A percentile compares a stretch with the other conserved stretches of the same genome.
phyloP scores from a whole-genome alignment of 2,797 vertebrate species.

The Thalassophryne amazonica region DNA sequence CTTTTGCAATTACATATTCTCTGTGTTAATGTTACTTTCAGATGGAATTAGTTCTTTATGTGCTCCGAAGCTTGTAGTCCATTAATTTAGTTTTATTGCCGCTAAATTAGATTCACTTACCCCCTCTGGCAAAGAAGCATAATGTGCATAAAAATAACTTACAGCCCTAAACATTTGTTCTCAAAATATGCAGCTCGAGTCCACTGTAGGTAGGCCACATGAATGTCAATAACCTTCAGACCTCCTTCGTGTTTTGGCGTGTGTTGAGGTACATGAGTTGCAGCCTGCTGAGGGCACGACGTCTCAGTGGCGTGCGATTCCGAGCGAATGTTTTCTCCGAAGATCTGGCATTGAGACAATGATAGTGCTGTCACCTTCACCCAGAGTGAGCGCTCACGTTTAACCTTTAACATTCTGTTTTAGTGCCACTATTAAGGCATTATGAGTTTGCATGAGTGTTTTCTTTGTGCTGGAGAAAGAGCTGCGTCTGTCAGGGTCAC shows the following conservation, averaged over 20 bases:
- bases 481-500: slow-evolving; percentile 46
- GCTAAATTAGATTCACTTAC: slow-evolving; percentile 80
- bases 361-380: slow-evolving; percentile 73
- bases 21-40: slow-evolving; percentile 80
- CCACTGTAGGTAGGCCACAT: slow-evolving; percentile 38
- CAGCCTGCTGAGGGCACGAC: slow-evolving; percentile 32
- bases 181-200: slow-evolving; percentile 65
- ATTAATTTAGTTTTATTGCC: slow-evolving; percentile 85
- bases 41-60: slow-evolving; percentile 79
- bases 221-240: slow-evolving; percentile 67
- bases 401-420: slow-evolving; percentile 63
- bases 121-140: slow-evolving; percentile 72
- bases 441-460: slow-evolving; percentile 49
- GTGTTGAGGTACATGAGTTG: slow-evolving; percentile 27
- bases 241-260: slow-evolving; percentile 27
- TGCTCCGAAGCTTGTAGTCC: slow-evolving; percentile 78
- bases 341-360: slow-evolving; percentile 60
- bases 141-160: slow-evolving; percentile 80
- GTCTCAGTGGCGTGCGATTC: slow-evolving; percentile 47
- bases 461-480: slow-evolving; percentile 36
- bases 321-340: slow-evolving; percentile 46
- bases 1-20: slow-evolving; percentile 75
- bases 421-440: slow-evolving; percentile 58
- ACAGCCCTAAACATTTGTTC: slow-evolving; percentile 76
- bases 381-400: slow-evolving; percentile 44